phyloP scores from a whole-genome alignment of 2,888 invertebrate species.

The Nephrotoma appendiculata region DNA sequence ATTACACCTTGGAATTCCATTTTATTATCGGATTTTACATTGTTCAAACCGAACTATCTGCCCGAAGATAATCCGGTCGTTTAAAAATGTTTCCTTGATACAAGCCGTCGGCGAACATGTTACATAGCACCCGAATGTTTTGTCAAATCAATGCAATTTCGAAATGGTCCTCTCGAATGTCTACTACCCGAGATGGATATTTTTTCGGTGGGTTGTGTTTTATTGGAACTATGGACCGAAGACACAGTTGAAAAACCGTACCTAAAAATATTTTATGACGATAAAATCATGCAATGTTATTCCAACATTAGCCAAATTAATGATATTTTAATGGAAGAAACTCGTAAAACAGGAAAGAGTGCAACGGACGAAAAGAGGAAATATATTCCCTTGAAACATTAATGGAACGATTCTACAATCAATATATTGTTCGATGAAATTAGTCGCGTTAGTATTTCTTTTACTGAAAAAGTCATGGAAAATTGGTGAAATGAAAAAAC shows the following conservation, averaged over 20 bases:
- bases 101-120: slow-evolving; percentile 80
- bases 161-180: slow-evolving; percentile 41
- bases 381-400: too few relatives aligned
- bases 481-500: too few relatives aligned
- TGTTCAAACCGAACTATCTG: slow-evolving; percentile 93
- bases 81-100: slow-evolving; percentile 98
- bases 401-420: too few relatives aligned
- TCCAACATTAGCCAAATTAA: slow-evolving; percentile 73
- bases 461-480: too few relatives aligned
- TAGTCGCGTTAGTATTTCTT: too few relatives aligned
- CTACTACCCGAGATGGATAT: slow-evolving; percentile 91
- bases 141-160: slow-evolving; percentile 38
- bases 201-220: slow-evolving; percentile 93
- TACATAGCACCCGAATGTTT: slow-evolving; percentile 94
- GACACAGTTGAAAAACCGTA: slow-evolving; percentile 93
- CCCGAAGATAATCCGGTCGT: slow-evolving; percentile 98
- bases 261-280: slow-evolving; percentile 86
- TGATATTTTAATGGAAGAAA: slow-evolving; percentile 47
- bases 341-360: slow-evolving; percentile 30
- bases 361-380: too few relatives aligned
- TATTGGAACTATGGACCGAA: slow-evolving; percentile 93
- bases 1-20: slow-evolving; percentile 98
- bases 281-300: slow-evolving; percentile 70
- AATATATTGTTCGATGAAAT: too few relatives aligned
- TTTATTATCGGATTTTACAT: slow-evolving; percentile 94